These are phyloP conservation scores for Pammene aurita DNA, from an alignment of 2,888 invertebrate genomes.

Conservation along the genomic window DNA sequence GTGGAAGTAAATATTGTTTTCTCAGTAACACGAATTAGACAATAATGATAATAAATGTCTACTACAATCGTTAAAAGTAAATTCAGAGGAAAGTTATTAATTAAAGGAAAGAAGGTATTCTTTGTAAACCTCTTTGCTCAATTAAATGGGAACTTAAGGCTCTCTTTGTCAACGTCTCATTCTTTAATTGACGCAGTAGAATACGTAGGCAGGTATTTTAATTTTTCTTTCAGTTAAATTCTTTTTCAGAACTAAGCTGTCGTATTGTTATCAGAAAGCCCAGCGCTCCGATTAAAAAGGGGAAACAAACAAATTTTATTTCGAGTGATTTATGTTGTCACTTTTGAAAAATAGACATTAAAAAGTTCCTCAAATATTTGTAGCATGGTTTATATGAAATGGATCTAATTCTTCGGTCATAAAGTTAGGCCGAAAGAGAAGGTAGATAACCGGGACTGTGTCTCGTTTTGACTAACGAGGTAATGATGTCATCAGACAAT, in stretches of 20 bases:
- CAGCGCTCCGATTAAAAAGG: constrained; percentile 48
- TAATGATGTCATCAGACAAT: too few species aligned
- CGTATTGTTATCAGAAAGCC: constrained; percentile 44
- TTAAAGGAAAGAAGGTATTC: constrained; percentile 43
- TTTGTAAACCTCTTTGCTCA: constrained; percentile 45
- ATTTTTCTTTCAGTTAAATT: constrained; percentile 38
- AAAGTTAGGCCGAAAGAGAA: too few species aligned
- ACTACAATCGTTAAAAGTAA: constrained; percentile 35
- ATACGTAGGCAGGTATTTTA: constrained; percentile 42
- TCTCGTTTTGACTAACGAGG: too few species aligned
- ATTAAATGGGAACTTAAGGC: constrained; percentile 45
- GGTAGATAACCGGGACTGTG: too few species aligned
- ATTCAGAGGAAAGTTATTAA: constrained; percentile 38
- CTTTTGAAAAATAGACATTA: neutral
- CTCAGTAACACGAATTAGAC: constrained; percentile 8
- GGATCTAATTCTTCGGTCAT: too few species aligned
- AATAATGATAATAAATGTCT: constrained; percentile 23
- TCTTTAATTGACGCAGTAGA: constrained; percentile 46
- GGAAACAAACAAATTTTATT: constrained; percentile 8
- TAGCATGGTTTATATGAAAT: too few species aligned
- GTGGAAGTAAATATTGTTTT: constrained; percentile 1
- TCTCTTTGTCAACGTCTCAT: constrained; percentile 44
- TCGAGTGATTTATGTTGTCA: neutral
- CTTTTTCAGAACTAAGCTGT: constrained; percentile 40
- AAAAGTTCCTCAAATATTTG: neutral